Conservation (phyloP, 2,797 vertebrate species). For the Luscinia megarhynchos region DNA sequence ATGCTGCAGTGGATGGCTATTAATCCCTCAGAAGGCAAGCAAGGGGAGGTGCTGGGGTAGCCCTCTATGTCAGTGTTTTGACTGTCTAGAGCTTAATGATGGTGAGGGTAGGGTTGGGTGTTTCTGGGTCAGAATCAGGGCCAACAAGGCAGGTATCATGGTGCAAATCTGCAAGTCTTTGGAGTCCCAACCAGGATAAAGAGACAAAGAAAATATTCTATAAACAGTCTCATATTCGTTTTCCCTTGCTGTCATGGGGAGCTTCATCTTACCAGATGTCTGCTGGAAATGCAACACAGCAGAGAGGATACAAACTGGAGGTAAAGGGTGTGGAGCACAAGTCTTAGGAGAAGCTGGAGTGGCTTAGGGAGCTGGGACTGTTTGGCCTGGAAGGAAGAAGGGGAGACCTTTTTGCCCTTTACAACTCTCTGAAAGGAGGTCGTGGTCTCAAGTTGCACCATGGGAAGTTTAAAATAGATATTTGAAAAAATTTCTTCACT, state of each 20-base stretch:
- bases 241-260: not conserved
- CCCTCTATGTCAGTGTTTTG: not conserved
- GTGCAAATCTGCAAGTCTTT: not conserved
- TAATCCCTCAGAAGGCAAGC: not conserved
- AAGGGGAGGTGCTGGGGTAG: accelerated
- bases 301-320: not conserved
- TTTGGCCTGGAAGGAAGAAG: not conserved
- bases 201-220: not conserved
- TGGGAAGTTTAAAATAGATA: not conserved
- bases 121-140: not conserved
- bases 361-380: not conserved
- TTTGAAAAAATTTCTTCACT: not conserved
- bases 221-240: not conserved
- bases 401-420: not conserved
- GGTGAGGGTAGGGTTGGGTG: not conserved
- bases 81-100: not conserved
- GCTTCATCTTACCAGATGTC: not conserved
- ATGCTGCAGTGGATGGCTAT: not conserved
- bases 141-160: not conserved
- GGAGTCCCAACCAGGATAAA: not conserved
- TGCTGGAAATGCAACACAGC: not conserved
- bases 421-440: not conserved
- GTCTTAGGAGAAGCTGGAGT: not conserved
- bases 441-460: not conserved
- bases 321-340: not conserved